Conservation (phyloP, 2,113 vertebrate genomes). For the Oncorhynchus nerka region DNA sequence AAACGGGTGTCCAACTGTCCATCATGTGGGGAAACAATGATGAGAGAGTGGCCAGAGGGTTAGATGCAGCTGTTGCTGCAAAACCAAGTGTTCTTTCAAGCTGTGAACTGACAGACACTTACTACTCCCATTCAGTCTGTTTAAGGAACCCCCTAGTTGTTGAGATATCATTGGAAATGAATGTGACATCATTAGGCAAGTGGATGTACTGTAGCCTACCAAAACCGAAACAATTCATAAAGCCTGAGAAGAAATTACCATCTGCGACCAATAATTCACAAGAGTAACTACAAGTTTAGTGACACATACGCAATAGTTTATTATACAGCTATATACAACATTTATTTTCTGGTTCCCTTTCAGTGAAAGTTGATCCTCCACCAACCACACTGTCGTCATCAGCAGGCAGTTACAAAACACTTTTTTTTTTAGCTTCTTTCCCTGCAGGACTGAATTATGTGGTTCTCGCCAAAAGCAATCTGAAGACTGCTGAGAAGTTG, state of each 20-base stretch:
- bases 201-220: not conserved
- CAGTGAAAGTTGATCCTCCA: constrained; percentile 35
- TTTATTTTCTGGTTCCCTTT: constrained; percentile 23
- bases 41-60: constrained; percentile 24
- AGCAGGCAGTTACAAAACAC: constrained; percentile 58
- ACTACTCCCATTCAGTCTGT: constrained; percentile 21
- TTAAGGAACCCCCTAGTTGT: not conserved
- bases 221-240: not conserved
- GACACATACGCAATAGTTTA: not conserved
- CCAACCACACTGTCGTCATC: constrained; percentile 50
- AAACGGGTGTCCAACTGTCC: constrained; percentile 22
- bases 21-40: constrained; percentile 29
- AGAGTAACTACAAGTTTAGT: not conserved
- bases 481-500: constrained; percentile 47
- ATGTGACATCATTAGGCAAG: not conserved
- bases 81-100: constrained; percentile 22
- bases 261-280: not conserved
- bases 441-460: constrained; percentile 54
- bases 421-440: constrained; percentile 45
- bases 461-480: constrained; percentile 24
- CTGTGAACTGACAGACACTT: constrained; percentile 29
- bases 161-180: constrained; percentile 2
- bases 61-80: constrained; percentile 40
- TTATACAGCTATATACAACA: constrained; percentile 8
- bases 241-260: not conserved